phyloP scores from a whole-genome alignment of 1,140 invertebrate species.

The Drosophila sp. region DNA sequence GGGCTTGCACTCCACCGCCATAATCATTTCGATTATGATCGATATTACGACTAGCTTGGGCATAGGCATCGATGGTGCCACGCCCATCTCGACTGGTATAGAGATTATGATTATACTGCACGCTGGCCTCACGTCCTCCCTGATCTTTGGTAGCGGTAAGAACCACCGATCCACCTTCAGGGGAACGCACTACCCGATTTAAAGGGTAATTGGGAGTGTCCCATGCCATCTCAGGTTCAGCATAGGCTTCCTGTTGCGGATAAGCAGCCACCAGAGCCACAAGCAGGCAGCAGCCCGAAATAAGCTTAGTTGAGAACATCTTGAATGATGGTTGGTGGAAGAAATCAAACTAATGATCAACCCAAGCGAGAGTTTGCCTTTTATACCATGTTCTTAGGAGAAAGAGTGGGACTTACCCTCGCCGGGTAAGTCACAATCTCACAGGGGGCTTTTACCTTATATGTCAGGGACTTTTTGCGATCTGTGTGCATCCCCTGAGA shows the following conservation, averaged over 20 bases:
- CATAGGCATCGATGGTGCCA: conserved; percentile 69
- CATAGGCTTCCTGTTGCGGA: conserved; percentile 16
- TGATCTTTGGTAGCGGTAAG: conserved; percentile 48
- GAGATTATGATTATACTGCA: conserved; percentile 71
- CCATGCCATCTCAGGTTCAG: background rate
- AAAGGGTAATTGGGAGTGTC: conserved; percentile 15
- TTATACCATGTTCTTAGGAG: conserved; percentile 34
- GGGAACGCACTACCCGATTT: conserved; percentile 44
- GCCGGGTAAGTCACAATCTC: conserved; percentile 21
- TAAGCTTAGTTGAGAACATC: conserved; percentile 44
- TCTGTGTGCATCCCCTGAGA: conserved; percentile 35
- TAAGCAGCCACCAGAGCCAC: conserved; percentile 22
- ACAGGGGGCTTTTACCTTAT: conserved; percentile 27
- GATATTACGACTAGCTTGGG: conserved; percentile 65
- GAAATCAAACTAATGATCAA: conserved; percentile 37
- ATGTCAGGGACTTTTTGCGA: conserved; percentile 21
- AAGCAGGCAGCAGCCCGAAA: conserved; percentile 37
- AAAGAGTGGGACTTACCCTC: conserved; percentile 27
- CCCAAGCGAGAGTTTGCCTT: background rate
- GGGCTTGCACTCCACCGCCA: conserved; percentile 51
- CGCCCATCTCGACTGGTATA: conserved; percentile 62
- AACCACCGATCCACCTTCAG: conserved; percentile 52
- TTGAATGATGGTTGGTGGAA: conserved; percentile 6
- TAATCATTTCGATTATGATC: conserved; percentile 63
- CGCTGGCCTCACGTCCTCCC: conserved; percentile 48